Percentiles rank a stretch among this genome's conserved stretches.
Conservation (phyloP, 2,113 vertebrate genomes). For the Pampusana beccarii region DNA sequence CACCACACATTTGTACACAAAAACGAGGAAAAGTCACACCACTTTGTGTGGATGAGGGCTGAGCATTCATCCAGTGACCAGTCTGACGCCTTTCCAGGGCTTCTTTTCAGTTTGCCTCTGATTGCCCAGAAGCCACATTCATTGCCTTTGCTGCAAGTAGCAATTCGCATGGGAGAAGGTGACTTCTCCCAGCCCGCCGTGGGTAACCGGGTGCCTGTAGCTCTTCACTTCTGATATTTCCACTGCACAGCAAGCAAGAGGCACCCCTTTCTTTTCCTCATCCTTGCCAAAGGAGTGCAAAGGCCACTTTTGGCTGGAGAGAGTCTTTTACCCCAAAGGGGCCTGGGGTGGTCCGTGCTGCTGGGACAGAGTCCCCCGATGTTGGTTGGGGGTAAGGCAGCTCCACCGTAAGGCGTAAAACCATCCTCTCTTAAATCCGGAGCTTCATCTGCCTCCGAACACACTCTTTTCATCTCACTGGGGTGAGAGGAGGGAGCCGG, state of each 20-base stretch:
- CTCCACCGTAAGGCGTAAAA: background rate
- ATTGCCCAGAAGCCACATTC: background rate
- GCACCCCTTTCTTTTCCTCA: background rate
- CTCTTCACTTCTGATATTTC: background rate
- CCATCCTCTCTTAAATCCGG: background rate
- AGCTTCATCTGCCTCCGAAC: background rate
- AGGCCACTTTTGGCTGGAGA: fast-evolving
- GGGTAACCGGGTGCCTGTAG: background rate
- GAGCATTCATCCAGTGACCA: background rate
- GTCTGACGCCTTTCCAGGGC: background rate
- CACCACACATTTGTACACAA: background rate
- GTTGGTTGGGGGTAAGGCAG: background rate
- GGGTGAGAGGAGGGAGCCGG: background rate
- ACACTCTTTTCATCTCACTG: fast-evolving
- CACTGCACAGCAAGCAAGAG: background rate
- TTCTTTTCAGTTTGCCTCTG: background rate
- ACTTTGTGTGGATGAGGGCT: background rate
- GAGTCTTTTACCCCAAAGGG: fast-evolving
- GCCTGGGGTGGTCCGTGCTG: fast-evolving
- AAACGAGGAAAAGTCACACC: background rate
- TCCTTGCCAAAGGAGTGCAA: background rate
- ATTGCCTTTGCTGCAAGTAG: background rate
- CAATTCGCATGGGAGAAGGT: background rate
- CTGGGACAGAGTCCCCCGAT: background rate
- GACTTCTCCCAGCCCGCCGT: background rate